phyloP scores from a whole-genome alignment of 2,888 invertebrate species.

The Hyalella azteca region DNA sequence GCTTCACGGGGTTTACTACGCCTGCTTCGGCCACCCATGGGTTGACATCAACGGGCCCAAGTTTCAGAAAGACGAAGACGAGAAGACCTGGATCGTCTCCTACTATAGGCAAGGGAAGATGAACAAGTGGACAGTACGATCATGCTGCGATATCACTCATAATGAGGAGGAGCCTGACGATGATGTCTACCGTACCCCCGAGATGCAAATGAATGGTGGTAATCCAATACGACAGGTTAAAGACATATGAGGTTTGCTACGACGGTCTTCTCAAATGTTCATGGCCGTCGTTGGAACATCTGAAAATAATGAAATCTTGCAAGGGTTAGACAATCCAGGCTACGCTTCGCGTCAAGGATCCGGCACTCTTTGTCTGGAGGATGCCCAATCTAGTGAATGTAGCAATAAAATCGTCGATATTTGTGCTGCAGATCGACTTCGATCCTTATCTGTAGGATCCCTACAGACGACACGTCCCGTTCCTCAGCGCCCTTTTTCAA shows the following conservation, averaged over 20 bases:
- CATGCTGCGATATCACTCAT: conserved; percentile 49
- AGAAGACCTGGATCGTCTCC: conserved; percentile 47
- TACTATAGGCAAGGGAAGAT: conserved; percentile 52
- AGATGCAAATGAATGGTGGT: conserved; percentile 43
- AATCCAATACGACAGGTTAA: conserved; percentile 41
- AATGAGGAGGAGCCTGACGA: conserved; percentile 49
- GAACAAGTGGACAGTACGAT: conserved; percentile 28
- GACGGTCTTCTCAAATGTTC: conserved; percentile 24
- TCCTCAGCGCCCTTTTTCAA: neutral
- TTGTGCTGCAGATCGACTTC: neutral
- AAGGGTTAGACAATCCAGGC: conserved; percentile 12
- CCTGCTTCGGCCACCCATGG: conserved; percentile 57
- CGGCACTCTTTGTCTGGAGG: neutral
- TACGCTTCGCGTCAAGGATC: conserved; percentile 8
- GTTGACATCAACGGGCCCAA: conserved; percentile 57
- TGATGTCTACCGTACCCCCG: conserved; percentile 47
- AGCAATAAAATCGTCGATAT: neutral
- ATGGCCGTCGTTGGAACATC: conserved; percentile 34
- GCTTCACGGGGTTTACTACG: conserved; percentile 56
- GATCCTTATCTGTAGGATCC: conserved; percentile 17
- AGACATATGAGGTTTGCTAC: conserved; percentile 41
- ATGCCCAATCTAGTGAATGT: neutral
- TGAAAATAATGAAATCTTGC: neutral
- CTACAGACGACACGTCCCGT: neutral
- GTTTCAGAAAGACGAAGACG: conserved; percentile 49